Conservation (phyloP, 2,888 invertebrate genomes). For the Arrhopalites spinosus region DNA sequence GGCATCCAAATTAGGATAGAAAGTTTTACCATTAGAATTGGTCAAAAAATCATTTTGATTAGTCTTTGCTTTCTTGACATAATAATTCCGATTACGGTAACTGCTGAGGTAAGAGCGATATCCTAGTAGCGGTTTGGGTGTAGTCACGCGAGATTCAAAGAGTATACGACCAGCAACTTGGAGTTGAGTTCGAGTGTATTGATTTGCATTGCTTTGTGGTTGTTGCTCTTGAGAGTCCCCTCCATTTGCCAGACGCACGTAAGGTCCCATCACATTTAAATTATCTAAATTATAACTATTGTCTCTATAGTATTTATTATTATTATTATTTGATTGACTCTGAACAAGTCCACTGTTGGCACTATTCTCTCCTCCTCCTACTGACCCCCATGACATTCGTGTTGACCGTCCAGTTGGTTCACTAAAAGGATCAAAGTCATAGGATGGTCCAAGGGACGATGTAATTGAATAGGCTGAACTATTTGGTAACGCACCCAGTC, state of each 20-base stretch:
- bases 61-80: neutral
- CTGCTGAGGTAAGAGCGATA: slow-evolving; percentile 11
- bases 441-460: slow-evolving; percentile 21
- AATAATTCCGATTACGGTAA: slow-evolving; percentile 34
- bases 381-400: neutral
- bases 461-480: slow-evolving; percentile 25
- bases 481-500: neutral
- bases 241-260: neutral
- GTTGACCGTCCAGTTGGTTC: neutral
- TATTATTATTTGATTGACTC: neutral
- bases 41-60: neutral
- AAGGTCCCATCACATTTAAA: neutral
- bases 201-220: neutral
- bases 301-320: slow-evolving; percentile 9
- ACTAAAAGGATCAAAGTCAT: slow-evolving; percentile 14
- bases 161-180: slow-evolving; percentile 23
- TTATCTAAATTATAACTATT: neutral
- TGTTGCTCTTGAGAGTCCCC: neutral
- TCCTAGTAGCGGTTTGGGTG: slow-evolving; percentile 16
- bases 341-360: neutral
- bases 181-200: slow-evolving; percentile 15
- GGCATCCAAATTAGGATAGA: neutral
- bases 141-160: slow-evolving; percentile 17
- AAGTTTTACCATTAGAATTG: neutral
- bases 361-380: too few species aligned